Evolutionary conservation across 2,888 invertebrate genomes (phyloP).

Genomic region (Drosophila paramelanica): DNA sequence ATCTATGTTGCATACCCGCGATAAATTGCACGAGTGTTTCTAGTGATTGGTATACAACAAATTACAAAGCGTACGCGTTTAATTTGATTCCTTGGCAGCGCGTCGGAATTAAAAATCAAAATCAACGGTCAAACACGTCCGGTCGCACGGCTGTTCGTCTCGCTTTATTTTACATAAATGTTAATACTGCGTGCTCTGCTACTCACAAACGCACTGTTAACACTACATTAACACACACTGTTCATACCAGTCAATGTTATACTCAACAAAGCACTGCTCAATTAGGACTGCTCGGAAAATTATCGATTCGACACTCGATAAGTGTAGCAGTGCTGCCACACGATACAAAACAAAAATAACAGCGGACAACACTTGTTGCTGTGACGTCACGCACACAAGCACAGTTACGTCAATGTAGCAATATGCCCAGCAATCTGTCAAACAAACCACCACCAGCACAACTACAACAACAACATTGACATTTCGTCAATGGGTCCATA

Average conservation of each 20-base stretch:
- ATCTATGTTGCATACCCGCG: constrained; percentile 14
- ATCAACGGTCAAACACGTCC: constrained; percentile 75
- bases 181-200: constrained; percentile 25
- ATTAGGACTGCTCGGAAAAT: neutral
- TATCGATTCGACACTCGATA: constrained; percentile 13
- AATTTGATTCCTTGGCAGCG: constrained; percentile 35
- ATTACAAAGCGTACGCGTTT: constrained; percentile 47
- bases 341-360: constrained; percentile 4
- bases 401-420: constrained; percentile 78
- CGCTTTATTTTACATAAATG: constrained; percentile 63
- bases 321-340: constrained; percentile 40
- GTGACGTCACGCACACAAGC: constrained; percentile 63
- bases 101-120: constrained; percentile 72
- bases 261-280: constrained; percentile 11
- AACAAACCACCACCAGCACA: constrained; percentile 69
- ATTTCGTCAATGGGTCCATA: constrained; percentile 80
- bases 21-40: constrained; percentile 35
- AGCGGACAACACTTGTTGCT: constrained; percentile 68
- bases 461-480: constrained; percentile 67
- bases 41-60: constrained; percentile 26
- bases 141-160: constrained; percentile 61
- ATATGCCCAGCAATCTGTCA: constrained; percentile 82
- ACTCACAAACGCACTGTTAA: constrained; percentile 28
- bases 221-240: neutral
- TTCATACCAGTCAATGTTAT: neutral